These are phyloP conservation scores for Sturmia bella DNA, from an alignment of 2,888 invertebrate genomes.

Conservation along the genomic window DNA sequence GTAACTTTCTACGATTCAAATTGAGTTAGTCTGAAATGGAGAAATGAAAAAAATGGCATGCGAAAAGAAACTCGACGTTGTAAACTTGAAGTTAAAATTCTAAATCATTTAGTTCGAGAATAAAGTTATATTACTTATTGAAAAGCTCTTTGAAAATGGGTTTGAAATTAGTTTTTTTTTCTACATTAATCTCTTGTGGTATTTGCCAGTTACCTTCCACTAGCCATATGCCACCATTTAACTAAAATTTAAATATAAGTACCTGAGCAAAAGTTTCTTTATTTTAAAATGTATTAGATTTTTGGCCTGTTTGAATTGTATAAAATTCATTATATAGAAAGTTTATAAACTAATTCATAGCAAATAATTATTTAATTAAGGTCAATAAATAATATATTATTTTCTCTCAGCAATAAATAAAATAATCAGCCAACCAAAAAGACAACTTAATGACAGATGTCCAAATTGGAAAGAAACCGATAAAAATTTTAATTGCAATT, in stretches of 20 bases:
- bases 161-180: too few species aligned
- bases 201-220: too few species aligned
- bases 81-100: too few species aligned
- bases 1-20: too few species aligned
- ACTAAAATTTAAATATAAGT: not conserved
- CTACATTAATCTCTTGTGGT: too few species aligned
- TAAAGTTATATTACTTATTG: too few species aligned
- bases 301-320: not conserved
- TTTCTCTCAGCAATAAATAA: constrained; percentile 27
- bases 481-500: constrained; percentile 13
- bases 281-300: not conserved
- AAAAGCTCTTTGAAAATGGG: too few species aligned
- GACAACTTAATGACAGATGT: constrained; percentile 28
- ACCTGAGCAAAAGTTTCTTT: not conserved
- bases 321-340: constrained; percentile 15
- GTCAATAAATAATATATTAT: constrained; percentile 20
- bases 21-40: too few species aligned
- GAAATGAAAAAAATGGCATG: too few species aligned
- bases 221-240: not conserved
- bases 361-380: constrained; percentile 39
- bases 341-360: constrained; percentile 14
- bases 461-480: not conserved
- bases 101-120: too few species aligned
- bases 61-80: too few species aligned
- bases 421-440: too few species aligned